Conservation (phyloP, 2,888 invertebrate species). For the Drosophila meridionalis region DNA sequence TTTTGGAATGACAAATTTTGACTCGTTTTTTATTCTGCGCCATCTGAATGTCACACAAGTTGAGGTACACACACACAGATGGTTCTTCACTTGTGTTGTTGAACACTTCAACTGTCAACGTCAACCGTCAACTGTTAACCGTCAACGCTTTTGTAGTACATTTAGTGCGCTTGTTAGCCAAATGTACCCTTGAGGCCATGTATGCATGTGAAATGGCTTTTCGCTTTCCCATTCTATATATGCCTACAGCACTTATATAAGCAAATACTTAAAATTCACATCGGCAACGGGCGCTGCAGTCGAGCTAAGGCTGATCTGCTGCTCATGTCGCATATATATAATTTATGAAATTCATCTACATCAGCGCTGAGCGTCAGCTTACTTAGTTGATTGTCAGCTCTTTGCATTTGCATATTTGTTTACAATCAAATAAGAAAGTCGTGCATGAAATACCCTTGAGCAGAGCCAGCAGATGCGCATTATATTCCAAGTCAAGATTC, state of each 20-base stretch:
- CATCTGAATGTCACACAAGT: constrained; percentile 20
- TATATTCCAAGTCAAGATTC: not conserved
- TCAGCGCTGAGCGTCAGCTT: not conserved
- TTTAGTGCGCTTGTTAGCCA: constrained; percentile 77
- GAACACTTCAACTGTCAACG: constrained; percentile 52
- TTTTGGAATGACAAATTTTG: constrained; percentile 27
- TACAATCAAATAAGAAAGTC: not conserved
- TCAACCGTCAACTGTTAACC: constrained; percentile 27
- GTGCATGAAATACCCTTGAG: not conserved
- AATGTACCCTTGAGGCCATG: constrained; percentile 72
- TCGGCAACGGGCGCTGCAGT: not conserved
- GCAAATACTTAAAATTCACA: constrained; percentile 20
- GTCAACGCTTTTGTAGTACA: constrained; percentile 63
- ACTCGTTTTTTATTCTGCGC: constrained; percentile 29
- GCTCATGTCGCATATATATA: constrained; percentile 30
- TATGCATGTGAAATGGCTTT: constrained; percentile 31
- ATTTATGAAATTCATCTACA: constrained; percentile 31
- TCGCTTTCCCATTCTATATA: constrained; percentile 14
- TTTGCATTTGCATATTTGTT: constrained; percentile 32
- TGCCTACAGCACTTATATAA: constrained; percentile 11
- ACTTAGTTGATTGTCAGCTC: constrained; percentile 33
- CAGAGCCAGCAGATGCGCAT: not conserved
- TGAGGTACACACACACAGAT: not conserved
- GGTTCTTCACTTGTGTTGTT: constrained; percentile 24
- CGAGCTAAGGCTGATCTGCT: constrained; percentile 15